Evolutionary conservation across 1,140 invertebrate species (phyloP), one percentile per base, ranked within the genome.

Genomic region (Drosophila ironensis): DNA sequence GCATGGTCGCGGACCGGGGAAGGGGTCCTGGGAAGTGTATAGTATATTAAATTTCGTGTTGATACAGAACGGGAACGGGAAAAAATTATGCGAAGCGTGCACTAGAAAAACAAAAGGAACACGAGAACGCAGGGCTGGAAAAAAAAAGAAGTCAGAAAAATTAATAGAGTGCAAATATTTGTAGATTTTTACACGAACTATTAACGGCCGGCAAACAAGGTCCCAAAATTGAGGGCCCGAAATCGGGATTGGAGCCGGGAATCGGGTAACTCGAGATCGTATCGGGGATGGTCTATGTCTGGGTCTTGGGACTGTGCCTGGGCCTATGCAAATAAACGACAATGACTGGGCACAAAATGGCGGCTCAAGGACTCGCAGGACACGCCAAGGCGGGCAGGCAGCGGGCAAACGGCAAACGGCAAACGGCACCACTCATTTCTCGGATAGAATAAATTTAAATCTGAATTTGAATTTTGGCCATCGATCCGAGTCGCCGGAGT

Each of bases 151-250:
- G 69, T 66, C 74, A 76, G 74, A 71, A 81, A 86, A 87, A 80
- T 87, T 81, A 87, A 87, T 87, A 87, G 81, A 73, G 54, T 87
- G 86, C 86, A 88, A 88, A 88, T 88, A 88, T 88, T 88, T 88
- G 86, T 88, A 86, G 68, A 84, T 88, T 88, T 88, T 88, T 88
- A 88, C 86, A 88, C 86, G 86, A 88, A 84, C 86, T 88, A 88
- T 88, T 88, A 88, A 80, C 80, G 63, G 53, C 53, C 35, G 46
- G 59, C 61, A 82, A 69, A 66, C 67, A 68, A 24, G 44, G 11
- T 16, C 14, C 37, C 47, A 38, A 30, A 24, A 60, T 30, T 30
- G 28, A 7, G 25, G 25, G 25, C 6, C 30, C 6, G 45, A 20
- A 30, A 37, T 44, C 51, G 38, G 48, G 48, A 20, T n/a, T 52